Percentiles rank a stretch among this genome's conserved stretches.
Evolutionary conservation across 2,797 vertebrate genomes (phyloP).

Genomic region (Anolis apletophallus): DNA sequence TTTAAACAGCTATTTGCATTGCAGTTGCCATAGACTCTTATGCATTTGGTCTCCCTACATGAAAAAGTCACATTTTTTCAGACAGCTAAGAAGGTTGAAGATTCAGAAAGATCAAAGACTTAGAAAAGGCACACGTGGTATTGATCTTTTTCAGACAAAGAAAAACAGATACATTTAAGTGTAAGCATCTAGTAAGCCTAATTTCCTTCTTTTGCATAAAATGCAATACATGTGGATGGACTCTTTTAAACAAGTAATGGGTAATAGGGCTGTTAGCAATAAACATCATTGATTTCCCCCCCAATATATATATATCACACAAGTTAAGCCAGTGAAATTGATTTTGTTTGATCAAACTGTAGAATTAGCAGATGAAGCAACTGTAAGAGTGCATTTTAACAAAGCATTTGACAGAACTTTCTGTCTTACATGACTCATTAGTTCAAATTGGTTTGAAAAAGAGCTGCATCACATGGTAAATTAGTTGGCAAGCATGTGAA

Average conservation of each 20-base stretch:
- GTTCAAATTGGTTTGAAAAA: slow-evolving; percentile 15
- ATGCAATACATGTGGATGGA: not conserved
- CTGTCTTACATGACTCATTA: slow-evolving; percentile 13
- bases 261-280: not conserved
- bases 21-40: not conserved
- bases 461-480: not conserved
- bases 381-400: slow-evolving; percentile 6
- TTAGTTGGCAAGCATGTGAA: slow-evolving; percentile 27
- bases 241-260: not conserved
- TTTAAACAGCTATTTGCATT: not conserved
- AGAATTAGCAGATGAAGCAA: slow-evolving; percentile 22
- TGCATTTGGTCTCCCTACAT: not conserved
- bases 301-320: not conserved
- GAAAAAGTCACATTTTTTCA: not conserved
- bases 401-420: slow-evolving; percentile 24
- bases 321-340: slow-evolving; percentile 24
- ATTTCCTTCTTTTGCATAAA: slow-evolving; percentile 7
- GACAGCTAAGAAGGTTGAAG: not conserved
- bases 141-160: slow-evolving; percentile 4
- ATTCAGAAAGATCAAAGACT: not conserved
- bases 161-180: not conserved
- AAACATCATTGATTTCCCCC: slow-evolving; percentile 6
- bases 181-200: not conserved
- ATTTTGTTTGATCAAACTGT: slow-evolving; percentile 1
- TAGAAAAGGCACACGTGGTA: not conserved